These are phyloP conservation scores for Homarus gammarus DNA, from an alignment of 2,888 invertebrate genomes.

Conservation along the genomic window DNA sequence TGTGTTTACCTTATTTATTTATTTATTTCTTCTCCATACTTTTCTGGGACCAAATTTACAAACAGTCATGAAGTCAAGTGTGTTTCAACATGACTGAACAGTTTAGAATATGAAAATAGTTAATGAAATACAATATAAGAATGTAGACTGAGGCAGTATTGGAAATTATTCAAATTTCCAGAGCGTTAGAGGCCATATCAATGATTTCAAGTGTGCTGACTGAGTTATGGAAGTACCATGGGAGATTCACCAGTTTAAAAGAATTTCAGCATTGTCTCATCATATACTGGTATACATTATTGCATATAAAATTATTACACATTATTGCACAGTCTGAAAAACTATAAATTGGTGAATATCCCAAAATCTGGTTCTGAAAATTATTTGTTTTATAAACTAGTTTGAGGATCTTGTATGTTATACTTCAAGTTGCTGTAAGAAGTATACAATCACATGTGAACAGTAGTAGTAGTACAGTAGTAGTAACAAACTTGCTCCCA, in stretches of 20 bases:
- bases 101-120: constrained; percentile 16
- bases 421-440: constrained; percentile 25
- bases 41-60: constrained; percentile 60
- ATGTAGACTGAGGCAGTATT: constrained; percentile 15
- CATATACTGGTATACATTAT: background rate
- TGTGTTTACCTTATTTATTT: constrained; percentile 47
- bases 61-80: constrained; percentile 30
- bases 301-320: no score
- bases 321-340: background rate
- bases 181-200: constrained; percentile 40
- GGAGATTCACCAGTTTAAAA: constrained; percentile 33
- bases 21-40: constrained; percentile 55
- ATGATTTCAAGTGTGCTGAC: constrained; percentile 19
- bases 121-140: background rate
- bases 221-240: constrained; percentile 25
- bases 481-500: constrained; percentile 9
- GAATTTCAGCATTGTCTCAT: background rate
- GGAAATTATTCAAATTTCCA: constrained; percentile 9
- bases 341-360: constrained; percentile 20
- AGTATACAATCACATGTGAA: background rate
- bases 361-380: constrained; percentile 9
- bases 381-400: constrained; percentile 14
- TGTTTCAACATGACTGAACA: constrained; percentile 21
- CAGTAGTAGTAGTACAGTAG: no score
- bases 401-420: constrained; percentile 10